Evolutionary conservation across 2,113 vertebrate species (phyloP).

Genomic region (Equus quagga): DNA sequence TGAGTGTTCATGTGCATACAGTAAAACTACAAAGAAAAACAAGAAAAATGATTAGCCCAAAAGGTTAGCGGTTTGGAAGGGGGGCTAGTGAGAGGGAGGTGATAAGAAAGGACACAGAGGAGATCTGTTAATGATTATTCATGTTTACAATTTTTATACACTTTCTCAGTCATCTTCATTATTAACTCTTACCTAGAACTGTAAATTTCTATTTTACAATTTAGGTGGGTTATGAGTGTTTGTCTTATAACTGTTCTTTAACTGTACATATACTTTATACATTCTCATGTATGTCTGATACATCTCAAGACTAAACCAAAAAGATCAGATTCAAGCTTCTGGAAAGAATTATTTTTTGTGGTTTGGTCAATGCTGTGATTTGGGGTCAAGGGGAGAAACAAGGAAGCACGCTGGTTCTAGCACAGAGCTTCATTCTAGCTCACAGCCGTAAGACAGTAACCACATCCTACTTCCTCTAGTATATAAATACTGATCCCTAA

Average conservation of each 20-base stretch:
- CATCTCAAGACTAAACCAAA: neutral
- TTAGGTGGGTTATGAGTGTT: neutral
- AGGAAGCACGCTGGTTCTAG: neutral
- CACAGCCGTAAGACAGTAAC: neutral
- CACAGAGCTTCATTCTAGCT: neutral
- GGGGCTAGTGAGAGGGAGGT: neutral
- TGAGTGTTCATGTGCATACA: fast-evolving
- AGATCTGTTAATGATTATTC: neutral
- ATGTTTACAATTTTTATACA: neutral
- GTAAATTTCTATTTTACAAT: neutral
- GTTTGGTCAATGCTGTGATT: constrained; percentile 1
- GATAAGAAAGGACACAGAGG: neutral
- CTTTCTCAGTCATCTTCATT: neutral
- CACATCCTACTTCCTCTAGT: constrained; percentile 4
- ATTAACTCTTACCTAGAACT: neutral
- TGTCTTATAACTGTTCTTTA: neutral
- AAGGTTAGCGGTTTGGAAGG: neutral
- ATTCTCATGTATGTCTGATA: neutral
- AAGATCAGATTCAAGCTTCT: neutral
- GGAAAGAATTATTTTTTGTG: neutral
- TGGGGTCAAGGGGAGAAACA: neutral
- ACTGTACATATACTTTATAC: neutral
- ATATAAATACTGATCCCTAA: neutral
- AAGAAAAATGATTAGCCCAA: neutral
- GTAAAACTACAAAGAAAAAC: neutral